Evolutionary conservation across 2,797 vertebrate genomes (phyloP), one percentile per base, ranked within the genome.

Genomic region (Tapirus indicus): DNA sequence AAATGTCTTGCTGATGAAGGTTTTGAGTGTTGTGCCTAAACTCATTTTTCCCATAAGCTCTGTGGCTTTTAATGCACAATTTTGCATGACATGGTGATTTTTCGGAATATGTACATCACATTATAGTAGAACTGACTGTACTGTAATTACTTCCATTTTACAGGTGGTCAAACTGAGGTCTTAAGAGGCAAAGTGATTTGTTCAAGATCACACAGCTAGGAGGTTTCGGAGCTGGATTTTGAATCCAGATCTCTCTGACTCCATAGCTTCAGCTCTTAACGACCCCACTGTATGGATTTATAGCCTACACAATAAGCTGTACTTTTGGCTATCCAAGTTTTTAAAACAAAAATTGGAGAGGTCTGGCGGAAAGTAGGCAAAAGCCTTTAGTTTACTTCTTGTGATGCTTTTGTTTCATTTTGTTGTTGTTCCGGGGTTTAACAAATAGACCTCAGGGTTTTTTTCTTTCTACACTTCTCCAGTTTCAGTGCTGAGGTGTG

Each of bases 361-460:
- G 47, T 83, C 29, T 91, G 38, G 49, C 69, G 20, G 56, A 68
- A 96, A 88, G 69, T 58, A 95, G 32, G 62, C 47, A 82, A 86
- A 92, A 78, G 32, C 47, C n/a, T 95, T 93, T 75, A 82, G 86
- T 95, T 95, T 95, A 27, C 79, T 89, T 92, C 74, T 71, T 92
- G 62, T 58, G 85, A 94, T 60, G 29, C 29, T 91, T 97, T 93
- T 91, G 18, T 92, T 90, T 88, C 75, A 18, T 56, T 88, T 93
- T 85, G 56, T 68, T 83, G 66, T 96, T 94, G 56, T 68, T 91
- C 58, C 74, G 44, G 32, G 56, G 7, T 68, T 93, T 96, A 72
- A 44, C 77, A 97, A 96, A 29, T 74, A 79, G 58, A 94, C 56
- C 72, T 97, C 27, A 52, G 49, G 49, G 85, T 88, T 94, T 94